Base-by-base conservation (phyloP, 92 coral and sea anemone genomes). In the Phymanthus crucifer region DNA sequence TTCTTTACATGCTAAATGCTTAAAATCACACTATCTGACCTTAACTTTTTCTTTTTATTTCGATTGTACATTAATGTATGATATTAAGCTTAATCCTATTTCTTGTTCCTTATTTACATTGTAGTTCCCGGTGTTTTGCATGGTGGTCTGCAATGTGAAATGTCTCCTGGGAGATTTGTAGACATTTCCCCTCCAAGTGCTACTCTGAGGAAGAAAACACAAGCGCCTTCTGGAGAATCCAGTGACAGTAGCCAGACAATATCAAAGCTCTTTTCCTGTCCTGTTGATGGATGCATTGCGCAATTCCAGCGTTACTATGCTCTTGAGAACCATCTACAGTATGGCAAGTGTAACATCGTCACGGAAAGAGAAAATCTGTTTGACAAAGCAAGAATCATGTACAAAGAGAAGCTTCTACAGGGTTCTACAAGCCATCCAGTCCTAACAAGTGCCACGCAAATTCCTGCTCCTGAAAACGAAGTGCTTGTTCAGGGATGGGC, bases 401-500 rank as follows among this genome's bases (percentile, higher is more conserved):
- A 77, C 82, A 32, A 40, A n/a, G 73, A 5, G 14, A 77, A 77
- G 73, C 71, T 77, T 2, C 26, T 77, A 21, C 50, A 64, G 32
- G 81, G 80, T 12, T 64, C 26, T 14, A 80, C 40, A 12, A 19
- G 32, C 18, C 52, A 32, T 17, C 48, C 36, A 14, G 26, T 40
- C 13, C 72, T 18, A 33, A 45, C 46, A 38, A 19, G 32, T 10
- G 73, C 10, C 47, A 26, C 40, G 19, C 32, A 36, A 21, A 8
- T 21, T 19, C 26, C 32, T 19, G 82, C 50, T 34, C 21, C 26
- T 26, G 24, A 36, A 16, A 29, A 48, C 16, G 27, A 18, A 18
- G 5, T 0, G 21, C 80, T 52, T 21, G 35, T 37, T 14, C 43
- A 75, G 23, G 82, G 73, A 32, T 77, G 82, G 82, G 82, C 80